Base-by-base conservation (phyloP, 2,113 vertebrate genomes). In the Perccottus glenii region DNA sequence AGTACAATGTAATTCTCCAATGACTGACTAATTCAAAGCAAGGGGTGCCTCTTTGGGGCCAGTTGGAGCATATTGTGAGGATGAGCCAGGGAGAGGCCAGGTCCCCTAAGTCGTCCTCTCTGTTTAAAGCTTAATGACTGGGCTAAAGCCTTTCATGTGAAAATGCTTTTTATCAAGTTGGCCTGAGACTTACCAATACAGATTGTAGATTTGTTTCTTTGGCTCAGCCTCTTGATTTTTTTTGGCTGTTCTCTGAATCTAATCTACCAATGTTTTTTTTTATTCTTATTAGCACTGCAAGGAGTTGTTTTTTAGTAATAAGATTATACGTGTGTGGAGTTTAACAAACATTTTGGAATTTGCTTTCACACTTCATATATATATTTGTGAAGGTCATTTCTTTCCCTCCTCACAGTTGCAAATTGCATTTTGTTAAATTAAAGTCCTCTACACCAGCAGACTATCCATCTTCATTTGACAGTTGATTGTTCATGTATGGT, bases 111-210 rank as follows among this genome's bases (percentile, higher is more conserved):
- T 85, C 78, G 59, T 47, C 67, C 61, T 82, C 73, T 76, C 82
- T 73, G 82, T 87, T 87, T 85, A 85, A 84, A 67, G 78, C 84
- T 69, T 85, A 82, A 84, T 87, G 80, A 87, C 73, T 66, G 68
- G 49, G 72, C 78, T 64, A 72, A 83, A 84, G 64, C 81, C 77
- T 19, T 75, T 76, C 79, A 82, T 84, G 76, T 84, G 84, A 87
- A 78, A 55, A 64, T 77, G 73, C 75, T 73, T 80, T 86, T 75
- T 70, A 80, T 78, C 83, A 70, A 70, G 61, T 70, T 67, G 77
- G 70, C 73, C 73, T 9, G 38, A 81, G 64, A 81, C 63, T 63
- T 35, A 64, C 46, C 57, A 7, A 51, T 70, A 56, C 81, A 87
- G 84, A 89, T 84, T 88, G 83, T 60, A 87, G 73, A 84, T 87